phyloP scores from a whole-genome alignment of 2,888 invertebrate genomes.

The Biston betularia region DNA sequence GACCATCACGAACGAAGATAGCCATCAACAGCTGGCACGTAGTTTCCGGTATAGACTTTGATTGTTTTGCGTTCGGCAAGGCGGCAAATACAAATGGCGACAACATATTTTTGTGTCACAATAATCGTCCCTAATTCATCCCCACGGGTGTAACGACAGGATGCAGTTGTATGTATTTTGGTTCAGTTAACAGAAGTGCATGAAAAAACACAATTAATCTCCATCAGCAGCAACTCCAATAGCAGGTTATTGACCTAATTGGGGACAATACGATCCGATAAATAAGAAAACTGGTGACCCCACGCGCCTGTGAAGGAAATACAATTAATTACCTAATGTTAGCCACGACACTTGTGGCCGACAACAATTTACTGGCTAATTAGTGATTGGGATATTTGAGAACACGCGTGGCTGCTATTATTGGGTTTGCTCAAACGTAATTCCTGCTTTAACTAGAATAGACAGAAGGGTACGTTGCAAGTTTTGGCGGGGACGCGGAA shows the following conservation, averaged over 20 bases:
- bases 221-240: conserved; percentile 64
- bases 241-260: conserved; percentile 65
- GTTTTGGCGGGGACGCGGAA: no score
- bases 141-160: no score
- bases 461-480: neutral
- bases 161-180: no score
- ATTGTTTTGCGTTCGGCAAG: no score
- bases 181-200: neutral
- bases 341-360: conserved; percentile 32
- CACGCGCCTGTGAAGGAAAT: conserved; percentile 57
- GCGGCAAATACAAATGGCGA: no score
- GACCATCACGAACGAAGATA: no score
- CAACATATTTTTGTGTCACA: no score
- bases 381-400: conserved; percentile 10
- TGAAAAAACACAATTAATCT: conserved; percentile 51
- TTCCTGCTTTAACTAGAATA: neutral
- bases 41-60: no score
- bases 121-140: no score
- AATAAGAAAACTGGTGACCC: conserved; percentile 76
- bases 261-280: conserved; percentile 72
- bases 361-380: conserved; percentile 13
- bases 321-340: conserved; percentile 69
- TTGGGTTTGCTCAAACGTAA: conserved; percentile 5
- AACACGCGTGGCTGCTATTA: conserved; percentile 3
- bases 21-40: no score